phyloP scores from a whole-genome alignment of 2,113 vertebrate genomes.

The Halichoerus grypus region DNA sequence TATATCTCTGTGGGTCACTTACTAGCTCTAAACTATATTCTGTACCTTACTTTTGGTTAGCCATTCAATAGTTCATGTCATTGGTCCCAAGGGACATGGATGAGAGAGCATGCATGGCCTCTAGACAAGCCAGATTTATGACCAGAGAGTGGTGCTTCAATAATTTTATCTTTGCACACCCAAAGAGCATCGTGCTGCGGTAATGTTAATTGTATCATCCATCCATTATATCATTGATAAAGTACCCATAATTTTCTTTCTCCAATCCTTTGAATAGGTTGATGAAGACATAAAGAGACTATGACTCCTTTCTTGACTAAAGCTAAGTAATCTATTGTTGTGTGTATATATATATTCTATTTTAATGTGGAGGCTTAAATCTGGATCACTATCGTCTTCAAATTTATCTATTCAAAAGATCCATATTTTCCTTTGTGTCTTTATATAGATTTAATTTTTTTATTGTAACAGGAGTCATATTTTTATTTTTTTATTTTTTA shows the following conservation, averaged over 20 bases:
- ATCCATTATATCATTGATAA: neutral
- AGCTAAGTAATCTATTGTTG: neutral
- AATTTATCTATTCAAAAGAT: constrained; percentile 9
- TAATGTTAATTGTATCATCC: neutral
- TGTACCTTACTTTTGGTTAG: neutral
- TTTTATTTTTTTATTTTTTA: constrained; percentile 14
- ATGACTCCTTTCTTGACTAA: constrained; percentile 49
- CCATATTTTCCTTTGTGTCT: neutral
- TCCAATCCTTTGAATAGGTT: constrained; percentile 16
- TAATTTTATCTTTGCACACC: neutral
- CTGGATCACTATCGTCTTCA: neutral
- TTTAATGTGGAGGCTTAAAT: constrained; percentile 1
- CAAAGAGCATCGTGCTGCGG: neutral
- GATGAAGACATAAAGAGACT: neutral
- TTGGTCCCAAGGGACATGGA: neutral
- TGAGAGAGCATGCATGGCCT: neutral
- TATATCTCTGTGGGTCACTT: neutral
- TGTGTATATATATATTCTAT: neutral
- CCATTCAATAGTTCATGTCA: neutral
- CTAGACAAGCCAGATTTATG: neutral
- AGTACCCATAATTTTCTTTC: neutral
- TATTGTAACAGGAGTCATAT: neutral
- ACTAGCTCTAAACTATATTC: neutral
- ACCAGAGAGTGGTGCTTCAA: neutral
- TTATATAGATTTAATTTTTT: neutral